These are phyloP conservation scores for Halisarca cf. caerulea DNA, from an alignment of 37 sponge, comb jelly and placozoan genomes.

Conservation along the genomic window DNA sequence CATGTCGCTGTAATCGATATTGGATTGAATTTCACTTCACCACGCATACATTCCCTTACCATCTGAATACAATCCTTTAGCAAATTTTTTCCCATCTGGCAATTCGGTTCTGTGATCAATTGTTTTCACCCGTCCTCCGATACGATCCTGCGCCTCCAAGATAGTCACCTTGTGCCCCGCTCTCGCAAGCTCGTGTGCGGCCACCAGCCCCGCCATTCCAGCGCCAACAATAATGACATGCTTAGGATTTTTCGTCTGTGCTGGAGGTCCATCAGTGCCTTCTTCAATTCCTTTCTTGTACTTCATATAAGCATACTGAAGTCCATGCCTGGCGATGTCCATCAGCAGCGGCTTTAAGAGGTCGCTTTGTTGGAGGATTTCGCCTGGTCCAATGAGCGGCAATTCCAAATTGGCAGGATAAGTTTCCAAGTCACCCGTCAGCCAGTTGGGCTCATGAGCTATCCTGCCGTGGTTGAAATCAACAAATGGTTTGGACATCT, in stretches of 20 bases:
- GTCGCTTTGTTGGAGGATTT: conserved; percentile 40
- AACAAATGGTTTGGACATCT: background rate
- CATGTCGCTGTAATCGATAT: no score
- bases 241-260: conserved; percentile 13
- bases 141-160: conserved; percentile 49
- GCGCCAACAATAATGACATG: conserved; percentile 59
- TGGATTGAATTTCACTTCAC: no score
- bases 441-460: no score
- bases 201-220: conserved; percentile 58
- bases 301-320: conserved; percentile 38
- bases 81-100: conserved; percentile 26
- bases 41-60: no score
- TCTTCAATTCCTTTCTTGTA: background rate
- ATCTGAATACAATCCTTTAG: conserved; percentile 40
- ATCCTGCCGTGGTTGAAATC: background rate
- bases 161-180: conserved; percentile 65
- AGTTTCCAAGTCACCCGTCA: no score
- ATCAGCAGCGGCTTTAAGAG: conserved; percentile 40
- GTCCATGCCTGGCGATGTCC: conserved; percentile 43
- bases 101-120: background rate
- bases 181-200: conserved; percentile 56
- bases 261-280: background rate
- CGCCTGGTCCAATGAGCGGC: no score
- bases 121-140: conserved; percentile 62
- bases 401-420: no score